Conservation (phyloP, 1,140 invertebrate genomes). For the Drosophila pachea region DNA sequence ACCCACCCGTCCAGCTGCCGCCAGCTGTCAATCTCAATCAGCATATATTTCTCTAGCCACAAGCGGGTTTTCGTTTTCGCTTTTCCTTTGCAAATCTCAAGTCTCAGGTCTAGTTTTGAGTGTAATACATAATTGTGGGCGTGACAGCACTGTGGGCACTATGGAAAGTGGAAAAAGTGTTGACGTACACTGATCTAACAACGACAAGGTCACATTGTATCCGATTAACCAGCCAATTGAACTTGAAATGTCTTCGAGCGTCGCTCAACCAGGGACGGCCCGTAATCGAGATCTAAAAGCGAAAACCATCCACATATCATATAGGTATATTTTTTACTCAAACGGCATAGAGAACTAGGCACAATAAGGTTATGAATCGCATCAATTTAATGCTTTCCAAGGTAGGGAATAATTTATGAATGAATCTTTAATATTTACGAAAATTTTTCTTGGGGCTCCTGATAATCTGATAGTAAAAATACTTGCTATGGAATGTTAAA, state of each 20-base stretch:
- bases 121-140: conserved; percentile 45
- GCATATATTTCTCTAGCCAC: conserved; percentile 26
- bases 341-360: neutral
- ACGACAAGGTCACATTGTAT: conserved; percentile 18
- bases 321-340: neutral
- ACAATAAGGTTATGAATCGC: neutral
- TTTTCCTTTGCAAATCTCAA: conserved; percentile 40
- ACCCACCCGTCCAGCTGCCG: neutral
- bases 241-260: conserved; percentile 3
- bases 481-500: too few species aligned
- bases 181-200: neutral
- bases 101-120: conserved; percentile 52
- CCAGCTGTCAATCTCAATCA: conserved; percentile 57
- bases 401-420: too few species aligned
- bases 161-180: conserved; percentile 38
- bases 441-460: too few species aligned
- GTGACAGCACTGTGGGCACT: conserved; percentile 27
- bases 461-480: too few species aligned
- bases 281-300: neutral
- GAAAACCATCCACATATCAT: conserved; percentile 4
- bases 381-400: too few species aligned
- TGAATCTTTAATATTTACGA: too few species aligned
- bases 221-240: conserved; percentile 8
- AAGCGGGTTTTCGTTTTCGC: conserved; percentile 60
- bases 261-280: neutral